phyloP scores from a whole-genome alignment of 2,797 vertebrate genomes.

The Salarias fasciatus region DNA sequence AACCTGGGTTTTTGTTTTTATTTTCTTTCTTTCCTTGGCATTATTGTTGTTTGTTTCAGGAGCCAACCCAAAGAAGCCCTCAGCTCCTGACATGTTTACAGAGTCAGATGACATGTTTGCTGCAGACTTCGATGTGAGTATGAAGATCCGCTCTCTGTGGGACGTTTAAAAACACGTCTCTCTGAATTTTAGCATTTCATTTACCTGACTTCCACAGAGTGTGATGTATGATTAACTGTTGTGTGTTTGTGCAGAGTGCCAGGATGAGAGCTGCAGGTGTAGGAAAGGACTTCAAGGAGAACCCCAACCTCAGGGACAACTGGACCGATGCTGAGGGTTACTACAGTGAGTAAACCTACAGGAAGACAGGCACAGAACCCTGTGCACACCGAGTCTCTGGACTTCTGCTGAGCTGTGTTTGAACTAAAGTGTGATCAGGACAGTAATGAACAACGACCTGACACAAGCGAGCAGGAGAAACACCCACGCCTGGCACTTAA shows the following conservation, averaged over 20 bases:
- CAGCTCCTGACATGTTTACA: constrained; percentile 98
- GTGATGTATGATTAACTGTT: constrained; percentile 1
- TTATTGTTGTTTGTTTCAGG: constrained; percentile 79
- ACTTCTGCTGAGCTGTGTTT: no score
- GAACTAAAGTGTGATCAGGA: no score
- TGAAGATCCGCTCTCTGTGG: not conserved
- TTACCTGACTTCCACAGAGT: not conserved
- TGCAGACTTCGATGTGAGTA: constrained; percentile 97
- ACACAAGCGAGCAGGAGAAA: no score
- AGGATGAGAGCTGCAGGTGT: constrained; percentile 95
- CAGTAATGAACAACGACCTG: no score
- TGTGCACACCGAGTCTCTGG: no score
- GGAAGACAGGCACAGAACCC: no score
- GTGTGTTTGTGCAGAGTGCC: constrained; percentile 85
- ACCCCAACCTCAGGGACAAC: constrained; percentile 99
- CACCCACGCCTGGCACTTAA: no score
- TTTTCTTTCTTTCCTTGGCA: not conserved
- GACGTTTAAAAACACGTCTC: no score
- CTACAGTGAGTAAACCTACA: constrained; percentile 87
- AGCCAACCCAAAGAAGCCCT: constrained; percentile 92
- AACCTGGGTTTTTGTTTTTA: not conserved
- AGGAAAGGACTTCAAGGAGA: constrained; percentile 99
- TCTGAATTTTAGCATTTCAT: not conserved
- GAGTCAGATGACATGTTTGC: constrained; percentile 99
- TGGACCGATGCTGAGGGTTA: constrained; percentile 99